These are phyloP conservation scores for Colossoma macropomum DNA, from an alignment of 2,113 vertebrate species.

Conservation along the genomic window DNA sequence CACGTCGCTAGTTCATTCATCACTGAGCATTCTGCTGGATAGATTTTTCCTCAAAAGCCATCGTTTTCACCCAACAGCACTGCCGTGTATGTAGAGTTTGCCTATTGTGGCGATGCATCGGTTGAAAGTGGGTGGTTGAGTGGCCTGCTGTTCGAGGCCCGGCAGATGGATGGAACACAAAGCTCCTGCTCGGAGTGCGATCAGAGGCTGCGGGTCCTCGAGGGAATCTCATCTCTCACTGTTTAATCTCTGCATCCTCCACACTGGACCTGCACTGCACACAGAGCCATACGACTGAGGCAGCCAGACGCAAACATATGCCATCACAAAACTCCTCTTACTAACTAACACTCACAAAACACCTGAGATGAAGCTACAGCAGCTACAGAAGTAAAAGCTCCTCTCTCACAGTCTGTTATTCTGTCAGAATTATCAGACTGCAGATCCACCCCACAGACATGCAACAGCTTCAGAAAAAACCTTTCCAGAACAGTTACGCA, in stretches of 20 bases:
- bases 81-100: background rate
- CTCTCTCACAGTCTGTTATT: background rate
- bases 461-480: background rate
- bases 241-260: background rate
- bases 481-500: too few relatives aligned
- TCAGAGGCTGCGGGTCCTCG: background rate
- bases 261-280: background rate
- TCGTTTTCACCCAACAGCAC: background rate
- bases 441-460: background rate
- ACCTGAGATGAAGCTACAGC: background rate
- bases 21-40: background rate
- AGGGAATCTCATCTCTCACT: background rate
- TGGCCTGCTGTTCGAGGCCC: background rate
- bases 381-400: background rate
- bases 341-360: background rate
- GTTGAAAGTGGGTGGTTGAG: background rate
- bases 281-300: background rate
- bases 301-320: background rate
- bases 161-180: conserved; percentile 26
- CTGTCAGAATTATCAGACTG: background rate
- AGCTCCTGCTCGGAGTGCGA: background rate
- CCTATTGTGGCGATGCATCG: background rate
- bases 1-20: background rate
- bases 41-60: background rate
- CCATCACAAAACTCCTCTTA: background rate